Evolutionary conservation across 2,888 invertebrate genomes (phyloP).

Genomic region (Leucoma salicis): DNA sequence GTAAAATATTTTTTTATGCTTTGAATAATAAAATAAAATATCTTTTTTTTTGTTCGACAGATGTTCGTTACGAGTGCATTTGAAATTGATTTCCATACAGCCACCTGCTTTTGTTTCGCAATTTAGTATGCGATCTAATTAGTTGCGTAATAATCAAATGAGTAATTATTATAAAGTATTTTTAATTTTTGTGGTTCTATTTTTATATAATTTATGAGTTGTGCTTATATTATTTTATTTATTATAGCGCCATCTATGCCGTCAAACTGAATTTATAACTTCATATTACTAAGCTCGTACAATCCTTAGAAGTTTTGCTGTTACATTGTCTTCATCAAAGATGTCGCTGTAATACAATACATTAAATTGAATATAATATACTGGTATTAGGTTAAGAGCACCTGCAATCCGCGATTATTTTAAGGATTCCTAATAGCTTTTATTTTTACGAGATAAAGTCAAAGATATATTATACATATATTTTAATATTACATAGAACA

Average conservation of each 20-base stretch:
- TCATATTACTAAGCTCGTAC: too few species aligned
- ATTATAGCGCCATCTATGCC: conserved; percentile 24
- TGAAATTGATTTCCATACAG: too few species aligned
- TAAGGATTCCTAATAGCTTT: too few species aligned
- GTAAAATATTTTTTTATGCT: too few species aligned
- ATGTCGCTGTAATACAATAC: conserved; percentile 19
- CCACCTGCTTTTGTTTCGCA: too few species aligned
- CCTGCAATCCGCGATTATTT: too few species aligned
- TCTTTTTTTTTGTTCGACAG: too few species aligned
- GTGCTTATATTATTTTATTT: not conserved
- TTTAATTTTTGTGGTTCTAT: not conserved
- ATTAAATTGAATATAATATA: too few species aligned
- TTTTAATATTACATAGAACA: conserved; percentile 71
- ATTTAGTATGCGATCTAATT: too few species aligned
- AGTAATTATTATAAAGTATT: not conserved
- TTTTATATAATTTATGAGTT: not conserved
- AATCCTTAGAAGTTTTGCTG: not conserved
- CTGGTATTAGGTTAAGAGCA: too few species aligned
- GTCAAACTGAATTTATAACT: not conserved
- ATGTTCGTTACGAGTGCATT: too few species aligned
- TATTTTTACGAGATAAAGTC: conserved; percentile 12
- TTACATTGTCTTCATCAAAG: conserved; percentile 10
- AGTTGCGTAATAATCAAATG: not conserved
- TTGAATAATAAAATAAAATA: too few species aligned
- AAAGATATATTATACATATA: conserved; percentile 26